Evolutionary conservation across 2,888 invertebrate genomes (phyloP).

Genomic region (Asteroscopus sphinx): DNA sequence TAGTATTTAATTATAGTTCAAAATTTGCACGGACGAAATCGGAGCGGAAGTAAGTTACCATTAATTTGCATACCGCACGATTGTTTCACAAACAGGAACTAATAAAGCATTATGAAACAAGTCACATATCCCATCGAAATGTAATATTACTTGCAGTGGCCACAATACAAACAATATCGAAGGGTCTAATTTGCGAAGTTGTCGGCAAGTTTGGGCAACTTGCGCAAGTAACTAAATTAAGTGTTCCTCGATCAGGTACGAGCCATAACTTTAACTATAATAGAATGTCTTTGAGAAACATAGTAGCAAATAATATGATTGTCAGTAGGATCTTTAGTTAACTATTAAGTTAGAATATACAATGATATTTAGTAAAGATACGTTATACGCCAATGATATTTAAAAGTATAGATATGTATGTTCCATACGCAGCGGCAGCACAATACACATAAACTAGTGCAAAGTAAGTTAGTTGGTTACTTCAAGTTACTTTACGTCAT

Average conservation of each 20-base stretch:
- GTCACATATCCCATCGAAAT: conserved; percentile 7
- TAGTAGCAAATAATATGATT: conserved; percentile 38
- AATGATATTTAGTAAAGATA: too few relatives aligned
- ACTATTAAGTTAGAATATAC: conserved; percentile 7
- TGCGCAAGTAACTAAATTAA: conserved; percentile 38
- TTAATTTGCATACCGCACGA: too few relatives aligned
- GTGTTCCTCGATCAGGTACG: conserved; percentile 17
- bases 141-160: conserved; percentile 15
- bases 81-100: neutral
- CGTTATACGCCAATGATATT: too few relatives aligned
- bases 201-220: conserved; percentile 17
- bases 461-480: too few relatives aligned
- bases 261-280: conserved; percentile 35
- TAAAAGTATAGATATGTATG: too few relatives aligned
- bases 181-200: conserved; percentile 7
- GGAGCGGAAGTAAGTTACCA: too few relatives aligned
- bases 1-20: too few relatives aligned
- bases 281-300: conserved; percentile 17
- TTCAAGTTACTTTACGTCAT: too few relatives aligned
- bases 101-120: conserved; percentile 7
- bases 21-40: too few relatives aligned
- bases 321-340: neutral
- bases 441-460: too few relatives aligned
- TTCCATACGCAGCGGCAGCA: too few relatives aligned
- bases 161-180: conserved; percentile 20